Conservation (phyloP, 2,888 invertebrate genomes). For the Lydus trimaculatus region DNA sequence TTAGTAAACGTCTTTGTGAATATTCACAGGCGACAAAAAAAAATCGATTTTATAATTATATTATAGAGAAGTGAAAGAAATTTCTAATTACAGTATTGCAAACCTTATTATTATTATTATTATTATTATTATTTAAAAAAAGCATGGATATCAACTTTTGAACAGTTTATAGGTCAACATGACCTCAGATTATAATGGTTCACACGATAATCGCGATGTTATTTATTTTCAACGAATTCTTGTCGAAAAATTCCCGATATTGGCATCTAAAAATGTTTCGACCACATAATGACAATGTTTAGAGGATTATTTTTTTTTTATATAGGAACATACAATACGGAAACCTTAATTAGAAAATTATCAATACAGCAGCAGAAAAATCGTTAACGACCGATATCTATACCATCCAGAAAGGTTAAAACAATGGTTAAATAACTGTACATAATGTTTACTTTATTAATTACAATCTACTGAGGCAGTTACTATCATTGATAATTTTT, state of each 20-base stretch:
- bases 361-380: too few species aligned
- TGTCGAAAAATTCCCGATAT: slow-evolving; percentile 9
- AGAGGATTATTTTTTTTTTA: slow-evolving; percentile 14
- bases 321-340: not conserved
- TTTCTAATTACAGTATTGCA: not conserved
- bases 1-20: not conserved
- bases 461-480: too few species aligned
- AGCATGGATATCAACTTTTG: not conserved
- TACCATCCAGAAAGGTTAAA: too few species aligned
- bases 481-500: too few species aligned
- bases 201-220: not conserved
- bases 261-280: not conserved
- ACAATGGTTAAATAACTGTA: too few species aligned
- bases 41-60: not conserved
- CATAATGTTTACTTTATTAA: too few species aligned
- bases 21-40: not conserved
- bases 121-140: too few species aligned
- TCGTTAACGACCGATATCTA: too few species aligned
- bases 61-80: not conserved
- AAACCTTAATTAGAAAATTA: too few species aligned
- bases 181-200: slow-evolving; percentile 4
- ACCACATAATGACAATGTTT: slow-evolving; percentile 12
- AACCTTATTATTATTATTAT: too few species aligned
- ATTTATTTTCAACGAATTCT: slow-evolving; percentile 4
- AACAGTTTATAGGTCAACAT: slow-evolving; percentile 4